Evolutionary conservation across 2,113 vertebrate species (phyloP).

Genomic region (Oryzias javanicus): DNA sequence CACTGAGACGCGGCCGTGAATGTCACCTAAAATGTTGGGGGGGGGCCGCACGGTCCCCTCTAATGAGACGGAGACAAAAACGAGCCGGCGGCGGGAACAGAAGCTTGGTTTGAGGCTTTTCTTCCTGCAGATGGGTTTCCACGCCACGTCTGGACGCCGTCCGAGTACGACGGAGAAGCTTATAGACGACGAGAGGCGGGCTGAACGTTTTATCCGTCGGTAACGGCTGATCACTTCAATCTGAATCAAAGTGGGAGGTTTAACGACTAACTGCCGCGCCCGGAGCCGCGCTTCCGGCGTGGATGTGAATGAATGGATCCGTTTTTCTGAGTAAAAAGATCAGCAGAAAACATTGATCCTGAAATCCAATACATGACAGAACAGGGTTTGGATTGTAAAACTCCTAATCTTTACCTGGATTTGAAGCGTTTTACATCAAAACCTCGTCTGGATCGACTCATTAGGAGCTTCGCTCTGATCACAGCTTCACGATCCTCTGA

Average conservation of each 20-base stretch:
- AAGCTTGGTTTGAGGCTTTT: too few species aligned
- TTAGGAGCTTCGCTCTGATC: constrained; percentile 52
- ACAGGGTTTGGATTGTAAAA: too few species aligned
- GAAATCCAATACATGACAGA: neutral
- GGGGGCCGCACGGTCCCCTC: too few species aligned
- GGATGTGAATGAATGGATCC: neutral
- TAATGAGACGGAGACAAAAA: too few species aligned
- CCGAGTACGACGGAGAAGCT: neutral
- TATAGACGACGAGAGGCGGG: neutral
- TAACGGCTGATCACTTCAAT: neutral
- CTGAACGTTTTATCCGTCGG: neutral
- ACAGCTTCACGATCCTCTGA: constrained; percentile 13
- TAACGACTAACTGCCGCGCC: neutral
- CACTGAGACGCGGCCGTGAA: neutral
- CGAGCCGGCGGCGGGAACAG: too few species aligned
- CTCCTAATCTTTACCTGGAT: neutral
- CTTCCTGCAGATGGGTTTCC: too few species aligned
- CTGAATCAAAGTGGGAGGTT: neutral
- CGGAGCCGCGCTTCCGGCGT: neutral
- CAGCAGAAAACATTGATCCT: too few species aligned
- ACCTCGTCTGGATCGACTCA: constrained; percentile 35
- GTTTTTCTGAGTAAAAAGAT: too few species aligned
- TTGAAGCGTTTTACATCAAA: constrained; percentile 47
- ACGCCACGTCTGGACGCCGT: neutral
- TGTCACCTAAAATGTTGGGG: constrained; percentile 6